These are phyloP conservation scores for Engraulis encrasicolus DNA, from an alignment of 2,113 vertebrate species.

Conservation along the genomic window DNA sequence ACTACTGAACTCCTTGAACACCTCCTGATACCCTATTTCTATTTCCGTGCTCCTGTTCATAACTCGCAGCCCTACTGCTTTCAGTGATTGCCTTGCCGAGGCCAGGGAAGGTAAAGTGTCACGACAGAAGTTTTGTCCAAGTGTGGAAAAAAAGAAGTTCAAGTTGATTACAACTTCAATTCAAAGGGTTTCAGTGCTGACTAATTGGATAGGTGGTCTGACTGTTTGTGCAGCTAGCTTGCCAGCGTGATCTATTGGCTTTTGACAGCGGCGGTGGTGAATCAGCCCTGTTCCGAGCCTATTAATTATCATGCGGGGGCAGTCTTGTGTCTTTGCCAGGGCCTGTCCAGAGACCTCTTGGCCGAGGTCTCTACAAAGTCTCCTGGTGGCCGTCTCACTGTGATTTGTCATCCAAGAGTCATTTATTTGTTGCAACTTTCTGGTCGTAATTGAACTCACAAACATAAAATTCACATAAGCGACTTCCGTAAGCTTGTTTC, in stretches of 20 bases:
- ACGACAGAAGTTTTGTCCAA: neutral
- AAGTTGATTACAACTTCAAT: neutral
- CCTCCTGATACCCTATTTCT: neutral
- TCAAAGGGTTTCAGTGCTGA: neutral
- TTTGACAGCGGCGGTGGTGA: neutral
- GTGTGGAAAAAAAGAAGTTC: neutral
- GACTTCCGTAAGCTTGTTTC: too few relatives aligned
- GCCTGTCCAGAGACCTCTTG: neutral
- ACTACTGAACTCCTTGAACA: neutral
- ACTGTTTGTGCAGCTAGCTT: neutral
- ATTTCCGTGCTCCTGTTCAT: neutral
- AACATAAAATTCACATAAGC: too few relatives aligned
- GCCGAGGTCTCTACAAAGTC: neutral
- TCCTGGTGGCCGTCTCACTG: neutral
- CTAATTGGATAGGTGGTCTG: neutral
- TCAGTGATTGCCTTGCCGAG: neutral
- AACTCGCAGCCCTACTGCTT: neutral
- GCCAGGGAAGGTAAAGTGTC: neutral
- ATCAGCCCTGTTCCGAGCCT: neutral
- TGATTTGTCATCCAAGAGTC: neutral
- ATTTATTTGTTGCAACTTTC: neutral
- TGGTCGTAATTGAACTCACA: neutral
- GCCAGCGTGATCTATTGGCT: neutral
- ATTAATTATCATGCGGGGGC: neutral
- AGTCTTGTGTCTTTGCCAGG: neutral